A percentile compares a stretch with the other conserved stretches of the same genome.
Evolutionary conservation across 2,113 vertebrate species (phyloP).

Genomic region (Sialia sialis): DNA sequence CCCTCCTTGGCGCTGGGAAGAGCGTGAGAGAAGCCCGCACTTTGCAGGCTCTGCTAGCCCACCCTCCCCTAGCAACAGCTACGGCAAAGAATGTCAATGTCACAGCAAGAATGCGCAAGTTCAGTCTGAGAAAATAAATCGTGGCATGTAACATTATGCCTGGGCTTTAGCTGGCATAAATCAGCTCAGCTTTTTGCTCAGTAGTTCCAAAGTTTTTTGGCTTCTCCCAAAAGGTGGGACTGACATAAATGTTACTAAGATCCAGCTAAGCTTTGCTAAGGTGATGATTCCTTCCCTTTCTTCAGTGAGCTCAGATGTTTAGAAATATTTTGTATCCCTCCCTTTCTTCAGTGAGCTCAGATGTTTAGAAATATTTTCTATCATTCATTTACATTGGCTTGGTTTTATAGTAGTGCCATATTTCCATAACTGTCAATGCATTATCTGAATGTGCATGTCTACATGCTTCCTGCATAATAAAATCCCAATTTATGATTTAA

Average conservation of each 20-base stretch:
- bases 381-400: neutral
- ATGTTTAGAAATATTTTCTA: neutral
- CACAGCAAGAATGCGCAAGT: neutral
- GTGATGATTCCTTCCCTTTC: neutral
- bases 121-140: constrained; percentile 17
- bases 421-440: neutral
- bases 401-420: neutral
- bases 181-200: neutral
- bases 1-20: neutral
- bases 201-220: neutral
- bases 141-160: neutral
- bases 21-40: neutral
- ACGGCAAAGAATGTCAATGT: constrained; percentile 16
- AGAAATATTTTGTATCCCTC: neutral
- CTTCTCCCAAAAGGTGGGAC: neutral
- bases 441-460: neutral
- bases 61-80: neutral
- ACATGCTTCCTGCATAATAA: neutral
- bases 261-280: neutral
- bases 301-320: neutral
- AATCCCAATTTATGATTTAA: neutral
- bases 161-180: neutral
- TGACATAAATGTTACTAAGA: neutral
- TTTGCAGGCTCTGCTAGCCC: neutral
- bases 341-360: neutral